Conservation (phyloP, 1,140 invertebrate genomes). For the Eubasilissa regina region DNA sequence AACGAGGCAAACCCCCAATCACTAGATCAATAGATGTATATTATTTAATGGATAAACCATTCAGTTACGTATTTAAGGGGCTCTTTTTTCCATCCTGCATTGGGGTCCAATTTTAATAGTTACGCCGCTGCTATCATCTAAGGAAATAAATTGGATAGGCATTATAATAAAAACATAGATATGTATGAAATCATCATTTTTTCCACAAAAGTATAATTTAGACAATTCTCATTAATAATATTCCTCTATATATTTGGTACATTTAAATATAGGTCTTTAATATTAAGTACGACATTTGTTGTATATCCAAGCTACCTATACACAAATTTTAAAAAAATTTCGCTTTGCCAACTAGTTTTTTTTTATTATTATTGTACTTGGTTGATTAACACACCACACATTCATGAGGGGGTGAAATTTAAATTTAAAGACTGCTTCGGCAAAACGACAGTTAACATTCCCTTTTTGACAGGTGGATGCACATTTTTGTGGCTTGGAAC, state of each 20-base stretch:
- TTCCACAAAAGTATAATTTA: constrained; percentile 36
- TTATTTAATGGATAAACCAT: no score
- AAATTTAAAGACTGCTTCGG: no score
- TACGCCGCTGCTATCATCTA: no score
- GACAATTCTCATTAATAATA: not conserved
- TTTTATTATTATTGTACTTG: not conserved
- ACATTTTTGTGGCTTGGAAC: not conserved
- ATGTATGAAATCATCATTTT: constrained; percentile 25
- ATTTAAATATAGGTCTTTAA: constrained; percentile 19
- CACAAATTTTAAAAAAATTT: not conserved
- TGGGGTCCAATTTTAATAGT: no score
- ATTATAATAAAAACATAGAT: not conserved
- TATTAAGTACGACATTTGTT: constrained; percentile 34
- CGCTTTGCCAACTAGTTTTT: not conserved
- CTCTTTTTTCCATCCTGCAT: no score
- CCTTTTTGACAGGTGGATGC: not conserved
- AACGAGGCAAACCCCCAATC: no score
- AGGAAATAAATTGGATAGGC: no score
- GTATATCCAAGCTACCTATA: not conserved
- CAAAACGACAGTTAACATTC: not conserved
- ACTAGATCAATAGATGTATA: no score
- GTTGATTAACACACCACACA: not conserved
- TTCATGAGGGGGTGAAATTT: not conserved
- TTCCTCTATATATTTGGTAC: constrained; percentile 34
- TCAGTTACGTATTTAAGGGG: no score